Evolutionary conservation across 2,888 invertebrate species (phyloP).

Genomic region (Caenorhabditis sp.): DNA sequence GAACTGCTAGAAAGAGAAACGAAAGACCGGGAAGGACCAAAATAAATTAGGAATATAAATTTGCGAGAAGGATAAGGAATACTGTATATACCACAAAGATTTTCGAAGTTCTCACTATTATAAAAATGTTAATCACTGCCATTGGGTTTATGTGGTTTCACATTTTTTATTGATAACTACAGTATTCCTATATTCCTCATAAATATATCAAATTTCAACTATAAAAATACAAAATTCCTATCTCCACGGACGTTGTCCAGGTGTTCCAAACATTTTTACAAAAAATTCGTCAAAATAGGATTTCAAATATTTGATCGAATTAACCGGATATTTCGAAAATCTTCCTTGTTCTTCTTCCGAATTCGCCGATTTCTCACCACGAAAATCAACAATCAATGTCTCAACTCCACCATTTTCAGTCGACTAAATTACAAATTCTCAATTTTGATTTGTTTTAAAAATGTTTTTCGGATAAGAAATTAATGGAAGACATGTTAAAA

Average conservation of each 20-base stretch:
- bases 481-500: not conserved
- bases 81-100: too few species aligned
- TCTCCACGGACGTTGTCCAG: slow-evolving; percentile 37
- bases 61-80: not conserved
- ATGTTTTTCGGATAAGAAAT: not conserved
- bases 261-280: slow-evolving; percentile 36
- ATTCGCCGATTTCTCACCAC: not conserved
- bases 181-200: too few species aligned
- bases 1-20: too few species aligned
- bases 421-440: slow-evolving; percentile 16
- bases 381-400: slow-evolving; percentile 28
- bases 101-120: too few species aligned
- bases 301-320: slow-evolving; percentile 18
- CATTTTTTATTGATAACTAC: too few species aligned
- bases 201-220: too few species aligned
- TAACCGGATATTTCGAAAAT: slow-evolving; percentile 21
- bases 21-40: too few species aligned
- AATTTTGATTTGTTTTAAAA: not conserved
- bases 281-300: slow-evolving; percentile 39
- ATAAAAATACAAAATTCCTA: too few species aligned
- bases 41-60: not conserved
- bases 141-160: too few species aligned
- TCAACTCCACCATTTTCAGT: slow-evolving; percentile 40
- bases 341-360: slow-evolving; percentile 12
- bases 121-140: too few species aligned